phyloP scores from a whole-genome alignment of 2,797 vertebrate genomes.

The Sternotherus odoratus region DNA sequence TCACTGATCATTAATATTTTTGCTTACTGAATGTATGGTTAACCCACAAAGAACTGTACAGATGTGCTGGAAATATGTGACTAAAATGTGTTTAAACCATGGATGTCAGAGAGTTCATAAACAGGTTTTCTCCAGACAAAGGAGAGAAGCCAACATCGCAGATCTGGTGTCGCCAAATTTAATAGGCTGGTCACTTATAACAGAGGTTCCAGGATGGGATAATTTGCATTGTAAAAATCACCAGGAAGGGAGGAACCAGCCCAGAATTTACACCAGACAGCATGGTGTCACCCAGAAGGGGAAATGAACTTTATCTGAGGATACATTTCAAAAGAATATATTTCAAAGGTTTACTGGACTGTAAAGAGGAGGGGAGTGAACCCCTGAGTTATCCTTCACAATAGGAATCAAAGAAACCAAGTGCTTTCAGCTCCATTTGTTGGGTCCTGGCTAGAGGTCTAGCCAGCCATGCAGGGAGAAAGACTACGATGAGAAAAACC shows the following conservation, averaged over 20 bases:
- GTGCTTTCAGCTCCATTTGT: not conserved
- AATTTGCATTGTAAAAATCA: not conserved
- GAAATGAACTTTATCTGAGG: not conserved
- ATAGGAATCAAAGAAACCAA: not conserved
- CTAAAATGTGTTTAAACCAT: not conserved
- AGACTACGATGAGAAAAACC: not conserved
- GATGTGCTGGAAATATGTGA: not conserved
- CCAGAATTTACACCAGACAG: not conserved
- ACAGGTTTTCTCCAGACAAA: not conserved
- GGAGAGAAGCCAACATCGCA: not conserved
- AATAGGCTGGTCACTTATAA: not conserved
- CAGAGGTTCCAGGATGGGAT: not conserved
- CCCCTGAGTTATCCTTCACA: not conserved
- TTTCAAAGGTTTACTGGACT: not conserved
- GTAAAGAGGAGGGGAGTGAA: not conserved
- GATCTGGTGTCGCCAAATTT: not conserved
- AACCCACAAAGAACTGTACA: not conserved
- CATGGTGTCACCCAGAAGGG: not conserved
- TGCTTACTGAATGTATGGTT: not conserved
- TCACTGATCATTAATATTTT: not conserved
- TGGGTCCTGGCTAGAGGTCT: not conserved
- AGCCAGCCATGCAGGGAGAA: no score
- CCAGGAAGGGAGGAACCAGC: not conserved
- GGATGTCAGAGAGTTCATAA: not conserved
- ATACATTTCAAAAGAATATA: not conserved